phyloP scores from a whole-genome alignment of 30 jellyfish, hydroid and myxozoan species.

The Hydractinia symbiolongicarpus region DNA sequence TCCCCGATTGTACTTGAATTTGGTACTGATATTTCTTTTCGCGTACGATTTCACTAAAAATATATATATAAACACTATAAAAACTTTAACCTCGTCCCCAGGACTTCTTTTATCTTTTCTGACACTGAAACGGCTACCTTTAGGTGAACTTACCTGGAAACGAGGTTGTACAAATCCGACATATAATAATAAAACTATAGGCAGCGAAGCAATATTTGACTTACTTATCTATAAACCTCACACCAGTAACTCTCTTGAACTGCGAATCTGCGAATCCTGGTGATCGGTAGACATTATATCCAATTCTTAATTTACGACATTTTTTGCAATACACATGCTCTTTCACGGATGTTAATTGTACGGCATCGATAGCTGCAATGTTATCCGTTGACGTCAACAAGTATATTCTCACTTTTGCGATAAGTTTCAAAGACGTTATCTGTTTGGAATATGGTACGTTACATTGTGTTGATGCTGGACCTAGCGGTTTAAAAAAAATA shows the following conservation, averaged over 20 bases:
- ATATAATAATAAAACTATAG: too few species aligned
- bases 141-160: too few species aligned
- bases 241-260: neutral
- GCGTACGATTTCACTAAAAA: constrained; percentile 39
- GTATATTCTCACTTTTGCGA: constrained; percentile 43
- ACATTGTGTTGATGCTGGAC: constrained; percentile 71
- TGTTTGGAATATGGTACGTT: constrained; percentile 66
- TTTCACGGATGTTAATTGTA: constrained; percentile 57
- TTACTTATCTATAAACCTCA: neutral
- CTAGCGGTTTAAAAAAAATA: constrained; percentile 27
- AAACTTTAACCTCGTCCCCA: neutral
- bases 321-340: constrained; percentile 46
- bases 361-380: constrained; percentile 96
- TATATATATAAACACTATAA: neutral
- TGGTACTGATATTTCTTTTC: constrained; percentile 45
- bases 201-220: neutral
- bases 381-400: constrained; percentile 32
- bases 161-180: too few species aligned
- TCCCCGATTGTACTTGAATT: constrained; percentile 53
- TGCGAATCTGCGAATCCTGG: constrained; percentile 47
- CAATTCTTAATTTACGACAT: constrained; percentile 42
- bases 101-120: too few species aligned
- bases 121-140: too few species aligned
- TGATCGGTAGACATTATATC: constrained; percentile 53
- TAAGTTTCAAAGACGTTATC: constrained; percentile 29